Base-by-base conservation (phyloP, 2,888 invertebrate species). In the Hypsopygia costalis region DNA sequence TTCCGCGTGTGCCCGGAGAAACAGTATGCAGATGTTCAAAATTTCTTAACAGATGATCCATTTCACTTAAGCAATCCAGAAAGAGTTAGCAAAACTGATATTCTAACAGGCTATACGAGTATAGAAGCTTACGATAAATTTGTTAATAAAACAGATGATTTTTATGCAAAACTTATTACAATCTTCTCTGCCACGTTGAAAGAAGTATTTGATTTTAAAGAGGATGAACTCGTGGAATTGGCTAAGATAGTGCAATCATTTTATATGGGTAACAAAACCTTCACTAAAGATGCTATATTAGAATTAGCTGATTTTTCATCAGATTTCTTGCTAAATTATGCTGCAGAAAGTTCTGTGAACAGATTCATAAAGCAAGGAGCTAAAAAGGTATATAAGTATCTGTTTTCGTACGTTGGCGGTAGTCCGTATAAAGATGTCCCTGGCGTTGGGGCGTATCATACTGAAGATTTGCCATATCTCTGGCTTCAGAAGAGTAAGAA, bases 81-180 rank as follows among this genome's bases (percentile, higher is more conserved):
- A 1, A 64, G 54, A 44, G 46, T 66, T 0, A 51, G 47, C 33
- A 44, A 57, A 6, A 58, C 51, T 1, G 42, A 55, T 0, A 59
- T 78, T 6, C 43, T 79, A 16, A 52, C 69, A 4, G 78, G 77
- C 0, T 69, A 64, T 11, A 76, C 66, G 5, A 67, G 66, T 21
- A 66, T 69, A 46, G 77, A 77, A 51, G 52, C 51, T 1, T 65
- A 69, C 11, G 45, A 44, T 7, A 44, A 45, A 3, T 68, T 57
- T 11, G 52, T 47, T 2, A 54, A 53, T 6, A 46, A 60, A 44
- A 39, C 48, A 0, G 47, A 57, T 27, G 43, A 52, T 1, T 63
- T 55, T 36, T 64, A 58, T 11, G 28, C 36, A 4, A 48, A 31
- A 8, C 7, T 49, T 1, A 34, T 40, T 5, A 36, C 52, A 8